Base-by-base conservation (phyloP, 2,888 invertebrate genomes). In the Dryocosmus kuriphilus region DNA sequence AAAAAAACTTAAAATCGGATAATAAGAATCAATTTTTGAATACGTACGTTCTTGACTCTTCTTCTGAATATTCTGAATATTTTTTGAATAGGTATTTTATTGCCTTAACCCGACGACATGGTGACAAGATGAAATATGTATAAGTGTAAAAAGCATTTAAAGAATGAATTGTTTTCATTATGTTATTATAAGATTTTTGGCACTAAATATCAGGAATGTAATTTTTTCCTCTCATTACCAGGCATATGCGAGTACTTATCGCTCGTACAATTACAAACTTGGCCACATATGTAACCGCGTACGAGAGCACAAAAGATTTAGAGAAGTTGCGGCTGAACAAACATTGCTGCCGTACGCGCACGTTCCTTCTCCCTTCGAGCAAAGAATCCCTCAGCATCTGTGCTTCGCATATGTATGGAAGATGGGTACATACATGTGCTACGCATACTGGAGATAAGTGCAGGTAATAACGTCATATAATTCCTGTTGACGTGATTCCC, bases 261-360 rank as follows among this genome's bases (percentile, higher is more conserved):
- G n/a, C 22, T 41, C 46, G 4, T 67, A 46, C 67, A 30, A 27
- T 46, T 67, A 41, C 51, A 19, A 30, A 51, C 67, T 67, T 67
- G 9, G 67, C 30, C 67, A 67, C 46, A 51, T 51, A 67, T 51
- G 46, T 67, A 67, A 51, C 67, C 27, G 27, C 67, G 67, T 46
- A 38, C 14, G 41, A 67, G 63, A 65, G 84, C 84, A 91, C 91
- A 91, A 91, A 91, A 91, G 91, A 91, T 90, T 88, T 89, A 89
- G 90, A 90, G 89, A 91, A 90, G 90, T 91, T 88, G 90, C 91
- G 91, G 91, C 91, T 91, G 91, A 91, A 91, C 88, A 91, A 91
- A 91, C 91, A 91, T 84, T 85, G 83, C 82, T 85, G 77, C 83
- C 84, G 85, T 84, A 85, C 85, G 85, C 84, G 86, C 87, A 85